phyloP scores from a whole-genome alignment of 2,888 invertebrate species.

The Callyntrura sp. region DNA sequence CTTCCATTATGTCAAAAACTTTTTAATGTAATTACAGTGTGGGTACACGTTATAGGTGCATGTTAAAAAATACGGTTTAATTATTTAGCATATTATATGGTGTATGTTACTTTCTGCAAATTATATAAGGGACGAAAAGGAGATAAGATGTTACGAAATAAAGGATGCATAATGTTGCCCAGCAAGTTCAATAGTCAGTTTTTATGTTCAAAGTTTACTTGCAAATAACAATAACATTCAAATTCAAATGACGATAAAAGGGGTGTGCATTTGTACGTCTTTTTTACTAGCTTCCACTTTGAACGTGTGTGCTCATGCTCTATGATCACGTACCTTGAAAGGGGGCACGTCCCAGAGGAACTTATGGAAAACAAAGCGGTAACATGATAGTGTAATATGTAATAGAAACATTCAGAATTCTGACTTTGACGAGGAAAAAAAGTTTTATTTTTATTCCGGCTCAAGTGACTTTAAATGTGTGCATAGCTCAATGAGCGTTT shows the following conservation, averaged over 20 bases:
- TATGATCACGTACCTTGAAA: conserved; percentile 68
- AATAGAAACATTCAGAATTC: background rate
- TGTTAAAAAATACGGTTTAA: too few relatives aligned
- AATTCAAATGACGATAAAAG: conserved; percentile 33
- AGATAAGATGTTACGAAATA: background rate
- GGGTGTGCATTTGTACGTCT: conserved; percentile 19
- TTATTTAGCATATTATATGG: conserved; percentile 16
- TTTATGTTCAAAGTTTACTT: conserved; percentile 40
- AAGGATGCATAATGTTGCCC: background rate
- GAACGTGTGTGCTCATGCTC: conserved; percentile 57
- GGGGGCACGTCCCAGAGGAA: conserved; percentile 72
- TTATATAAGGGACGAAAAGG: too few relatives aligned
- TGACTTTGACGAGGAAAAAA: conserved; percentile 1
- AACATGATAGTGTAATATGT: background rate
- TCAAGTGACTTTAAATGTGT: background rate
- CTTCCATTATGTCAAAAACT: too few relatives aligned
- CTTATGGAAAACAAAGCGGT: conserved; percentile 70
- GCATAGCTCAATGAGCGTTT: background rate
- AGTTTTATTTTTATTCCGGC: conserved; percentile 4
- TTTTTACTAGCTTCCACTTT: background rate
- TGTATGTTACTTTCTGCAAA: too few relatives aligned
- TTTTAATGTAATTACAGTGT: too few relatives aligned
- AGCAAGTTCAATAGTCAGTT: conserved; percentile 4
- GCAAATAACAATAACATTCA: conserved; percentile 23
- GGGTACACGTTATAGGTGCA: too few relatives aligned